phyloP scores from a whole-genome alignment of 1,140 invertebrate genomes.

The Dryas iulia region DNA sequence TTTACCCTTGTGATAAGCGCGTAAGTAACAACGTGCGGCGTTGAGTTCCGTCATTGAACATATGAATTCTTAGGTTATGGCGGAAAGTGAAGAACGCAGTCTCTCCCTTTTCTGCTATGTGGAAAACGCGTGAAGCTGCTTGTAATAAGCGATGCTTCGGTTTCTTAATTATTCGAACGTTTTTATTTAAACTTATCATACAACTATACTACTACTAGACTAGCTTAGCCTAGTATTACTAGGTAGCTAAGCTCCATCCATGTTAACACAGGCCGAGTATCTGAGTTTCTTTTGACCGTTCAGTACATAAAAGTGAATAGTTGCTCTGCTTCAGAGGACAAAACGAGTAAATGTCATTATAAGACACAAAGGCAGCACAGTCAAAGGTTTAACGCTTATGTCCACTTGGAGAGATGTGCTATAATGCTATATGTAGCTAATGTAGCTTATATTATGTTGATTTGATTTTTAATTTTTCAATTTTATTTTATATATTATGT shows the following conservation, averaged over 20 bases:
- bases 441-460: too few relatives aligned
- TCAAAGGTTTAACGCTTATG: background rate
- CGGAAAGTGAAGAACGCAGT: too few relatives aligned
- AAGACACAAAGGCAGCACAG: background rate
- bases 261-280: background rate
- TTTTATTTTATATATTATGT: too few relatives aligned
- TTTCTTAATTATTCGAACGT: too few relatives aligned
- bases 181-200: too few relatives aligned
- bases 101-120: background rate
- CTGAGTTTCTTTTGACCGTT: background rate
- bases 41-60: too few relatives aligned
- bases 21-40: too few relatives aligned
- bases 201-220: too few relatives aligned
- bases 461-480: too few relatives aligned
- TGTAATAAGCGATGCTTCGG: too few relatives aligned
- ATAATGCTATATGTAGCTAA: background rate
- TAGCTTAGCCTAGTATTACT: background rate
- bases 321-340: background rate
- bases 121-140: background rate
- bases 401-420: background rate
- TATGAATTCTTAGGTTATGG: too few relatives aligned
- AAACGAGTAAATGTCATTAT: slow-evolving; percentile 2
- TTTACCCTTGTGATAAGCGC: too few relatives aligned
- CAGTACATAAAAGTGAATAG: background rate
- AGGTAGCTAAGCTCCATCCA: background rate